Base-by-base conservation (phyloP, 2,888 invertebrate species). In the Sesia bembeciformis region DNA sequence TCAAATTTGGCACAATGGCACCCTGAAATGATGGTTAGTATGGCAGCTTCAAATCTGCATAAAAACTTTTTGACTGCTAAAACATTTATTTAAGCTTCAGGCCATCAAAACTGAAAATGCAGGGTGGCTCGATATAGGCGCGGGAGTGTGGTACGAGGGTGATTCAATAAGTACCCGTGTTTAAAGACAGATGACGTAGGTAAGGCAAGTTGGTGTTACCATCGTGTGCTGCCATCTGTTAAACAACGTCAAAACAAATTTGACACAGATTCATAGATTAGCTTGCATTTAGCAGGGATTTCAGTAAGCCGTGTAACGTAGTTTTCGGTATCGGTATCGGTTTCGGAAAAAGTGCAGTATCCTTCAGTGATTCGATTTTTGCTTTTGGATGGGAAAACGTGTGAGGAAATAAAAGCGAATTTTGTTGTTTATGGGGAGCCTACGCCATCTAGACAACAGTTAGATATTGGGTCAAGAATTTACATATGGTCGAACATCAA, bases 321-420 rank as follows among this genome's bases (percentile, higher is more conserved):
- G 39, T 53, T 53, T 39, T 49, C 49, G 40, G 39, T 53, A 53
- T 53, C n/a, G n/a, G n/a, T n/a, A n/a, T n/a, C n/a, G n/a, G n/a
- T n/a, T n/a, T n/a, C n/a, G 40, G 53, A 49, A 53, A 49, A 49
- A 53, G 53, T 49, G 39, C 43, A 53, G 40, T 53, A 53, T 46
- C 49, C 49, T 46, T 53, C 40, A 39, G 49, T 53, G 6, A 53
- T 53, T 49, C 49, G 7, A 5, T 53, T 53, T 49, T 53, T 40
- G 40, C 49, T 49, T 52, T 49, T 49, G 43, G 53, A 43, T 46
- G 43, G 49, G 40, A 53, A 53, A 53, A 49, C 49, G 39, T 49
- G 53, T n/a, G 40, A 53, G 7, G 40, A 53, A 40, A 49, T 53
- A 53, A 53, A 53, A 53, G 53, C 46, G 46, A 51, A 51, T 3